Evolutionary conservation across 2,797 vertebrate genomes (phyloP), one percentile per base, ranked within the genome.

Genomic region (Caiman crocodilus): DNA sequence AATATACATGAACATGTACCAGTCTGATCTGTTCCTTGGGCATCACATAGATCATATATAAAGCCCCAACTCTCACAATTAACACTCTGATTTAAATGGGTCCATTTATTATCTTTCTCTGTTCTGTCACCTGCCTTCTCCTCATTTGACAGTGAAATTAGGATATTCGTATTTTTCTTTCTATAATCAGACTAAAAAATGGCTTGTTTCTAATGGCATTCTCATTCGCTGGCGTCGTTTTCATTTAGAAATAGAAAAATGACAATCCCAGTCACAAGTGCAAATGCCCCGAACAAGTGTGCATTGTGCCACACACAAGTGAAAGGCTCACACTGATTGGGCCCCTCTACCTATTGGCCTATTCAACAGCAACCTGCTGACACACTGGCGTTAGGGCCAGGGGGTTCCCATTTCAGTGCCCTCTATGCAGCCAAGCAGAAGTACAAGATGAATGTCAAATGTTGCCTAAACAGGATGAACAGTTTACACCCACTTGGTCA

Each of bases 1-100:
- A 57, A 59, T 89, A 56, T 82, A 74, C 94, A 28, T 90, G 75
- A 90, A 94, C 92, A 75, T 17, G 30, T 71, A 94, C 95, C 57
- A 92, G 74, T 81, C 28, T 75, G 65, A 90, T 96, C 59, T 88
- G 75, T 76, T 91, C 21, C 59, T 92, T 94, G 86, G 80, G 71
- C 79, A 63, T 92, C 26, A 5, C 73, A 32, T 92, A 86, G 81
- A 7, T 69, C 32, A 32, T 83, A 75, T 85, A 84, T 85, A 88
- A 83, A 26, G 9, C 21, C 76, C 75, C 86, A 91, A 91, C 87
- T 80, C 14, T 7, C 4, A 79, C 67, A 76, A 69, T 26, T 90
- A 89, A 94, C 56, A 93, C 78, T 87, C 77, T 59, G 92, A 64
- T 79, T 77, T 14, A 28, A 32, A 55, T 26, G 63, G 84, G 79